Evolutionary conservation across 2,888 invertebrate genomes (phyloP).

Genomic region (Sussaba pulchella): DNA sequence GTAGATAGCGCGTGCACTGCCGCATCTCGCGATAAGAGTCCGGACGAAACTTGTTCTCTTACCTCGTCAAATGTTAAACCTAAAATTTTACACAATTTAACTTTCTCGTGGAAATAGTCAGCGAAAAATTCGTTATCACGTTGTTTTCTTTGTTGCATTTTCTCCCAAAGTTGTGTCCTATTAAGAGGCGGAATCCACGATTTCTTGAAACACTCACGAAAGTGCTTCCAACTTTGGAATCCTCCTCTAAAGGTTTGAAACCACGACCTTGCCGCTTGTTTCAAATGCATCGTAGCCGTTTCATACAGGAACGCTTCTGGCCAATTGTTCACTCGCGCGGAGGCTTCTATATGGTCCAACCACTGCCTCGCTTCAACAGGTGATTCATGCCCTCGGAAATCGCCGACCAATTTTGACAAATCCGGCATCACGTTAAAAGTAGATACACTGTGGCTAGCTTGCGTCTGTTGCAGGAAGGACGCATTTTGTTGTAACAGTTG

Average conservation of each 20-base stretch:
- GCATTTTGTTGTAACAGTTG: conserved; percentile 44
- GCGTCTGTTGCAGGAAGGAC: conserved; percentile 13
- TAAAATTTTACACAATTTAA: conserved; percentile 58
- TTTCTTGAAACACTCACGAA: conserved; percentile 47
- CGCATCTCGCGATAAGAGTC: conserved; percentile 43
- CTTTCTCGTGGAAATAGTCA: conserved; percentile 63
- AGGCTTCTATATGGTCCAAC: conserved; percentile 61
- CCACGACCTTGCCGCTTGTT: conserved; percentile 56
- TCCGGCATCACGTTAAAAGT: conserved; percentile 65
- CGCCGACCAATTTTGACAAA: conserved; percentile 57
- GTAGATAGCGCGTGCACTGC: conserved; percentile 50
- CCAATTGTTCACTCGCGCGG: conserved; percentile 57
- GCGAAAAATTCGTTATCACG: conserved; percentile 44
- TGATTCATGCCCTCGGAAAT: conserved; percentile 54
- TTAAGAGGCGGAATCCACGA: conserved; percentile 50
- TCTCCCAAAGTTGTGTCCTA: conserved; percentile 58
- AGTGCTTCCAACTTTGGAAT: conserved; percentile 46
- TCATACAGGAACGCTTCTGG: conserved; percentile 59
- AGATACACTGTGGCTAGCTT: neutral
- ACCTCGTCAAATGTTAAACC: conserved; percentile 57
- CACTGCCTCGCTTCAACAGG: conserved; percentile 58
- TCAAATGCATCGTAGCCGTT: conserved; percentile 50
- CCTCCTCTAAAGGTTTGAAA: conserved; percentile 43
- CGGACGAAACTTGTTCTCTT: conserved; percentile 52
- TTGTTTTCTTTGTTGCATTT: conserved; percentile 58